Conservation (phyloP, 2,113 vertebrate species). For the Notothenia rossii region DNA sequence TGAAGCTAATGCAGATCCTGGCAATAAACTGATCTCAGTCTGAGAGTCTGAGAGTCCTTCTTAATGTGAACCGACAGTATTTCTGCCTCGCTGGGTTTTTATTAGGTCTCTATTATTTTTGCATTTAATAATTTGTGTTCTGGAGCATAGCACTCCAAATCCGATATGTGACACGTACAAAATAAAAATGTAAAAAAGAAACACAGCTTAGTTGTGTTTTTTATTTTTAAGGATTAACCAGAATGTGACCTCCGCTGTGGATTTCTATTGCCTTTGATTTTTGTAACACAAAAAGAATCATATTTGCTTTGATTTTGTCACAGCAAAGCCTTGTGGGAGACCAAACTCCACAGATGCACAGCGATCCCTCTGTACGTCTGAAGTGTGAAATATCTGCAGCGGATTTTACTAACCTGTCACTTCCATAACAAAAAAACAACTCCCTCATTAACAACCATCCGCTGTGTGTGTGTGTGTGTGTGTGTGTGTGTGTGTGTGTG, state of each 20-base stretch:
- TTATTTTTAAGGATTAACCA: constrained; percentile 21
- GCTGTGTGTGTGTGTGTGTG: not conserved
- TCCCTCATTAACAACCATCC: constrained; percentile 52
- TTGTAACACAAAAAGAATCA: constrained; percentile 15
- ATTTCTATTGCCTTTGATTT: constrained; percentile 8
- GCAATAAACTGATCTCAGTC: constrained; percentile 42
- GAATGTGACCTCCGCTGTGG: constrained; percentile 4
- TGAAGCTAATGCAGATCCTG: constrained; percentile 43
- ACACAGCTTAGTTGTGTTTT: not conserved
- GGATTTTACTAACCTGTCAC: constrained; percentile 61
- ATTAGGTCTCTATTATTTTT: constrained; percentile 51
- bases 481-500: not conserved
- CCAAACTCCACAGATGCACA: constrained; percentile 22
- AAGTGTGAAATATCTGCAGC: constrained; percentile 23
- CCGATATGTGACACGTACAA: not conserved
- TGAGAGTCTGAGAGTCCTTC: too few relatives aligned
- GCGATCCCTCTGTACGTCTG: constrained; percentile 14
- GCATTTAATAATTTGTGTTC: constrained; percentile 46
- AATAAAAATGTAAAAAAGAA: not conserved
- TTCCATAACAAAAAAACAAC: constrained; percentile 56
- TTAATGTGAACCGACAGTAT: constrained; percentile 60
- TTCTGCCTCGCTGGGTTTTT: constrained; percentile 48
- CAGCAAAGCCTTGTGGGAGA: constrained; percentile 39
- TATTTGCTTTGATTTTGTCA: constrained; percentile 24
- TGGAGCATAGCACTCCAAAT: constrained; percentile 16